Percentiles rank a stretch among this genome's conserved stretches.
Conservation (phyloP, 2,113 vertebrate species). For the Suncus etruscus region DNA sequence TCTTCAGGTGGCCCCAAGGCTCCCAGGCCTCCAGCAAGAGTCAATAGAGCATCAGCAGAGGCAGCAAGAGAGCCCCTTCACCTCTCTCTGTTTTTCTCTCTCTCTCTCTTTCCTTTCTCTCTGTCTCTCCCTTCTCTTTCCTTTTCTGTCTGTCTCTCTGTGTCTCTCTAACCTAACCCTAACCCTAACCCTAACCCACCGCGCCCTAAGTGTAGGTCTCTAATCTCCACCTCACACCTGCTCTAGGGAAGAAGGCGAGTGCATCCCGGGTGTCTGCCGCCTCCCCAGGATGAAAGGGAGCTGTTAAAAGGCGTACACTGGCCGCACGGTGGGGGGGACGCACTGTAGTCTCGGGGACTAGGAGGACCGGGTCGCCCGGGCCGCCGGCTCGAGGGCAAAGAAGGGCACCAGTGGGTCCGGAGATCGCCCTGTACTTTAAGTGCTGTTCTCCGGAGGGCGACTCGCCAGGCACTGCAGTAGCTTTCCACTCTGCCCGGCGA, state of each 20-base stretch:
- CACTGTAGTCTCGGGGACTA: conserved; percentile 53
- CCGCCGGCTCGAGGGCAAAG: conserved; percentile 47
- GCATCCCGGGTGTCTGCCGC: conserved; percentile 59
- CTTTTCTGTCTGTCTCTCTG: not conserved
- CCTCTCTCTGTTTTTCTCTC: not conserved
- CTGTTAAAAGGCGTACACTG: conserved; percentile 56
- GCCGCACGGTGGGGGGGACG: conserved; percentile 55
- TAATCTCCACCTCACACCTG: conserved; percentile 66
- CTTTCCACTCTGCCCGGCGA: conserved; percentile 64
- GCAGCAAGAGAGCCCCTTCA: no score
- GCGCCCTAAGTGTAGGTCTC: conserved; percentile 36
- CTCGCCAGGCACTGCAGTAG: conserved; percentile 59
- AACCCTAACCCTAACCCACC: no score
- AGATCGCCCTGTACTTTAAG: conserved; percentile 56
- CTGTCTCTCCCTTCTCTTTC: no score
- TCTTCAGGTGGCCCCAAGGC: conserved; percentile 48
- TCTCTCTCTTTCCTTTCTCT: not conserved
- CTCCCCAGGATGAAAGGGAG: conserved; percentile 63
- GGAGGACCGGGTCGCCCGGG: conserved; percentile 40
- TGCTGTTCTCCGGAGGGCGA: not conserved
- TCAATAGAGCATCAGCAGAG: not conserved
- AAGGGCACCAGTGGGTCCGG: not conserved
- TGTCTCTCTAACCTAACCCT: no score
- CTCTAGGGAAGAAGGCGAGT: not conserved
- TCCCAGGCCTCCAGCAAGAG: conserved; percentile 9